These are phyloP conservation scores for Agrochola circellaris DNA, from an alignment of 2,888 invertebrate species.

Conservation along the genomic window DNA sequence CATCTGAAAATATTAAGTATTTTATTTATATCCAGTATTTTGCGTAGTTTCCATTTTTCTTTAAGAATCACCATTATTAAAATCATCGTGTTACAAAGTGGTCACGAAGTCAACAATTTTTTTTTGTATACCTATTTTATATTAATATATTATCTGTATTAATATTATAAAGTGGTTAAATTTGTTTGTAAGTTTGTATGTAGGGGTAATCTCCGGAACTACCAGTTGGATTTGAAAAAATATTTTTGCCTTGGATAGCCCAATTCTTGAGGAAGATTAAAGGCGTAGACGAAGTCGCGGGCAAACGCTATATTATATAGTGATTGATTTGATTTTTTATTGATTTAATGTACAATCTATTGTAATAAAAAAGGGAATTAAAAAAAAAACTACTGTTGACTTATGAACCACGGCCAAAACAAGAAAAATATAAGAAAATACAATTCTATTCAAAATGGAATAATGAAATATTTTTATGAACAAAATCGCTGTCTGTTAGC, in stretches of 20 bases:
- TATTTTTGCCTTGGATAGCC: no score
- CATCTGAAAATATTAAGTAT: neutral
- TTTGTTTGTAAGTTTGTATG: no score
- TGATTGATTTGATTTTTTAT: no score
- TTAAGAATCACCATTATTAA: neutral
- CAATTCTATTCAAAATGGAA: neutral
- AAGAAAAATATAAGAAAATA: neutral
- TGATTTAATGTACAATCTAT: no score
- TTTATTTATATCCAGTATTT: neutral
- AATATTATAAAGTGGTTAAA: no score
- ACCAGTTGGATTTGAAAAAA: no score
- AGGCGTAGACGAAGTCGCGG: no score
- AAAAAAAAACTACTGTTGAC: neutral
- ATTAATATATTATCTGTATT: no score
- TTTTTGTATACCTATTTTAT: neutral
- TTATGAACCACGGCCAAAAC: neutral
- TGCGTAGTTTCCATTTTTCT: neutral
- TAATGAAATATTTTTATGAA: neutral
- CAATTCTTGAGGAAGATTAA: no score
- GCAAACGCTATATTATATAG: no score
- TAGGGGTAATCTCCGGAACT: no score
- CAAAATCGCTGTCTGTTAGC: neutral
- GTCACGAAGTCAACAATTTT: neutral
- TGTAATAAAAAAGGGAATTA: neutral
- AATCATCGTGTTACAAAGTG: neutral